A percentile compares a stretch with the other conserved stretches of the same genome.
phyloP scores from a whole-genome alignment of 1,140 invertebrate genomes.

The Thaumatotibia leucotreta region DNA sequence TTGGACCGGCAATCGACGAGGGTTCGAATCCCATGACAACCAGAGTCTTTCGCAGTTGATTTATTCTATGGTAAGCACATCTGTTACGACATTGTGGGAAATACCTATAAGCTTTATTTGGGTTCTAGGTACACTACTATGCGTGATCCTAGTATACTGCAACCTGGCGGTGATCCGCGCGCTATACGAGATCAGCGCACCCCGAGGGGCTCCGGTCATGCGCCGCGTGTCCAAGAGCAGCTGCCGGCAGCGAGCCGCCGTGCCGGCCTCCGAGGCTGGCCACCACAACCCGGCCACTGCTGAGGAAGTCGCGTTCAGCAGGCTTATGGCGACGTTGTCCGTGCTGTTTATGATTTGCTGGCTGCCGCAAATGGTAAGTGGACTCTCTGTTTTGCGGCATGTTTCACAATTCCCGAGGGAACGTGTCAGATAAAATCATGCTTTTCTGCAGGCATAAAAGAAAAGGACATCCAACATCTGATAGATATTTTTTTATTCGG shows the following conservation, averaged over 20 bases:
- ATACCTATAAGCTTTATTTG: background rate
- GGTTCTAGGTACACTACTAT: conserved; percentile 82
- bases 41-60: too few relatives aligned
- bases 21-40: too few relatives aligned
- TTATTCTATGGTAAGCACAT: too few relatives aligned
- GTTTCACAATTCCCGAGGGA: too few relatives aligned
- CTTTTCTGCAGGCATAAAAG: too few relatives aligned
- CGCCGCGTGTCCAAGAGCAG: conserved; percentile 76
- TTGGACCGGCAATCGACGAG: too few relatives aligned
- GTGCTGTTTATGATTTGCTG: conserved; percentile 90
- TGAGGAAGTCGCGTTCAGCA: conserved; percentile 89
- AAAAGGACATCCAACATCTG: too few relatives aligned
- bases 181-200: conserved; percentile 80
- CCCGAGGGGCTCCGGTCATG: conserved; percentile 65
- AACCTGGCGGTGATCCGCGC: conserved; percentile 88
- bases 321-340: conserved; percentile 88
- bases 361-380: conserved; percentile 85
- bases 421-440: too few relatives aligned
- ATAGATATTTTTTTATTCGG: too few relatives aligned
- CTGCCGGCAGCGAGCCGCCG: conserved; percentile 53
- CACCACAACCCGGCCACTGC: conserved; percentile 79
- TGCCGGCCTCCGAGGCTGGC: conserved; percentile 20
- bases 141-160: conserved; percentile 86
- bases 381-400: too few relatives aligned
- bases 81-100: background rate